These are phyloP conservation scores for Lampris incognitus DNA, from an alignment of 2,113 vertebrate genomes.

Conservation along the genomic window DNA sequence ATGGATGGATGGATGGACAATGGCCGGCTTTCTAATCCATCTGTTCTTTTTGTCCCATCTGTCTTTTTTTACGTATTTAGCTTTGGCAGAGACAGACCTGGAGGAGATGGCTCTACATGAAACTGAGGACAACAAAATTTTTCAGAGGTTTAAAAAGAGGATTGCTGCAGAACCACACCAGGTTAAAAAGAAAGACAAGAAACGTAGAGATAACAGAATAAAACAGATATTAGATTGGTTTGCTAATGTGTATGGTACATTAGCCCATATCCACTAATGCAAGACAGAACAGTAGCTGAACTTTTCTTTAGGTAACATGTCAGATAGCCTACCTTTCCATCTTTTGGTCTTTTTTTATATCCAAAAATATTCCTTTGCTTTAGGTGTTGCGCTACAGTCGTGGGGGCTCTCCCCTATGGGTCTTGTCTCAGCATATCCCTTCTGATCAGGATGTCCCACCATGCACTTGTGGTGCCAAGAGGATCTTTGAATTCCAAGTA, in stretches of 20 bases:
- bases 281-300: too few relatives aligned
- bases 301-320: too few relatives aligned
- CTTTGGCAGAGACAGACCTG: slow-evolving; percentile 83
- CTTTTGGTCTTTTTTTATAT: neutral
- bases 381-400: slow-evolving; percentile 94
- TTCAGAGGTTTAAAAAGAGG: slow-evolving; percentile 88
- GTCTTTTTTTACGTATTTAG: slow-evolving; percentile 41
- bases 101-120: slow-evolving; percentile 93
- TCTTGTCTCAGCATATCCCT: slow-evolving; percentile 88
- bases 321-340: too few relatives aligned
- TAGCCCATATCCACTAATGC: too few relatives aligned
- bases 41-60: too few relatives aligned
- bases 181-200: slow-evolving; percentile 73
- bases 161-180: slow-evolving; percentile 90
- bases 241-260: too few relatives aligned
- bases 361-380: slow-evolving; percentile 25
- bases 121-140: slow-evolving; percentile 87
- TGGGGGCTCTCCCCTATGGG: slow-evolving; percentile 88
- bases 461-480: slow-evolving; percentile 90
- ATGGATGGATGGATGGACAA: too few relatives aligned
- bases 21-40: too few relatives aligned
- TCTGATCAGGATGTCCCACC: slow-evolving; percentile 86
- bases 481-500: slow-evolving; percentile 97
- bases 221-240: too few relatives aligned
- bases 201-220: neutral